Base-by-base conservation (phyloP, 2,888 invertebrate species). In the Caenorhabditis sulstoni region DNA sequence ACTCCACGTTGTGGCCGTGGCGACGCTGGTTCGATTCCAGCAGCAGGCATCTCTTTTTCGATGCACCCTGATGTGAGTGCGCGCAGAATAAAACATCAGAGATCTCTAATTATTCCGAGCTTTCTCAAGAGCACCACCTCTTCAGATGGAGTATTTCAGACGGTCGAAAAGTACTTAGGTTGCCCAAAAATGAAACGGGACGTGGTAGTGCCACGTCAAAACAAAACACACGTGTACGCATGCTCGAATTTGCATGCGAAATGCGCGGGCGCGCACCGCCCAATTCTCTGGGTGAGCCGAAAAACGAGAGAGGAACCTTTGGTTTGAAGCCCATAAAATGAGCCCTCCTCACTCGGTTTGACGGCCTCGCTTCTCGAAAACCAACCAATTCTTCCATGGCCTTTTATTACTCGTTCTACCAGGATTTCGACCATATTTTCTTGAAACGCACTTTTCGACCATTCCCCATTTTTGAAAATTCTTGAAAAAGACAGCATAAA, bases 1-100 rank as follows among this genome's bases (percentile, higher is more conserved):
- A 86, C 86, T 86, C 85, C 83, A 85, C 86, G 86, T 86, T 86
- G 86, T 86, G 86, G 86, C 86, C 86, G 86, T 85, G 83, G 85
- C 86, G 86, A 85, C 86, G 81, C 76, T 73, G 81, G 86, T 86
- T 86, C 83, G 84, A 85, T 86, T 85, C 82, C 82, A 29, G 29
- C 29, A 29, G 29, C 29, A 29, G 29, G 29, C 29, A 29, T 29
- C 29, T 3, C 29, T 29, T 29, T 29, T 29, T 29, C 7, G 29
- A 29, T 7, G 29, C 29, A 29, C 29, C 29, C 3, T 29, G 29
- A 7, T 7, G 29, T 29, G 29, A 29, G 29, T 29, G 22, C 11
- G 49, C 22, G 22, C 20, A 83, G 52, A 52, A 52, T 41, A 41
- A 57, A 57, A 57, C 41, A 57, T 41, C 57, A 57, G 41, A 57